Conservation (phyloP, 2,888 invertebrate genomes). For the Flexamia atlantica region DNA sequence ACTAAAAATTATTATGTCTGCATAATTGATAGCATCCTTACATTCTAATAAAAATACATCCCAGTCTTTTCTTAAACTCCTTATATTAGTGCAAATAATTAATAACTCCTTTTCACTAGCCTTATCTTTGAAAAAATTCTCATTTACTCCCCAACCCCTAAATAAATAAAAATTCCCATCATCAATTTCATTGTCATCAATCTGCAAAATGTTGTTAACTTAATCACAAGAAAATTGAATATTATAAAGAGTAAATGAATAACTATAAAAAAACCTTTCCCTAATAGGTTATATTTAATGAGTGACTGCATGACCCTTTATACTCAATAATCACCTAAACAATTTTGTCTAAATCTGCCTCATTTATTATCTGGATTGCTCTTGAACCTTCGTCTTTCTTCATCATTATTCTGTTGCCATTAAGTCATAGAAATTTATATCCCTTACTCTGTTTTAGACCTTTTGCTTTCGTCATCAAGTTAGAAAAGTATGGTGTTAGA, state of each 20-base stretch:
- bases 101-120: not conserved
- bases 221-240: not conserved
- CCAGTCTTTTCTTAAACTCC: constrained; percentile 19
- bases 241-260: not conserved
- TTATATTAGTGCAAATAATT: constrained; percentile 1
- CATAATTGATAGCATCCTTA: not conserved
- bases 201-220: too few species aligned
- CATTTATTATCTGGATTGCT: not conserved
- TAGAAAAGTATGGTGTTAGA: constrained; percentile 23
- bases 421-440: constrained; percentile 13
- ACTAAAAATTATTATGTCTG: not conserved
- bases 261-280: too few species aligned
- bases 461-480: constrained; percentile 17
- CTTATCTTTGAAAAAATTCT: not conserved
- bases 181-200: not conserved
- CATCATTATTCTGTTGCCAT: constrained; percentile 24
- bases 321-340: not conserved
- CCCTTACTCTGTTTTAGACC: not conserved
- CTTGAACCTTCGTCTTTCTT: constrained; percentile 12
- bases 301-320: not conserved
- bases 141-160: not conserved
- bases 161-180: not conserved
- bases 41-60: not conserved
- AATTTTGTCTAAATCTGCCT: not conserved
- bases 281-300: not conserved